Conservation (phyloP, 2,113 vertebrate species). For the Chaetops frenatus region DNA sequence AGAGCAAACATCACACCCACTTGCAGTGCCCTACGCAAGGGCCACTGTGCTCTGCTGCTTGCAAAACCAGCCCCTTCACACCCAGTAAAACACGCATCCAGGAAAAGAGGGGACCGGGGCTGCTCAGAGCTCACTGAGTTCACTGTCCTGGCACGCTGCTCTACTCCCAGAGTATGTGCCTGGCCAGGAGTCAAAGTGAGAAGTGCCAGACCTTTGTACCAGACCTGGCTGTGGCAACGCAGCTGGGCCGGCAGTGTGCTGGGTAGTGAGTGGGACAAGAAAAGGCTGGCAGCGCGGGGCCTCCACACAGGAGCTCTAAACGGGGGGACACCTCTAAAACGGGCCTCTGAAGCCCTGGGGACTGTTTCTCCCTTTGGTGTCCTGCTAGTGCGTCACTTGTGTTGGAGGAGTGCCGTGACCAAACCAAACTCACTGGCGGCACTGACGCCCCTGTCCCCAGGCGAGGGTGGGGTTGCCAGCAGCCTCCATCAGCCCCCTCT, state of each 20-base stretch:
- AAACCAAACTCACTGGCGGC: accelerated
- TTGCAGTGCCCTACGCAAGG: not conserved
- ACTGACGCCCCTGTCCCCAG: not conserved
- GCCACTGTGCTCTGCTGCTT: not conserved
- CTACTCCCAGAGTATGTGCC: accelerated
- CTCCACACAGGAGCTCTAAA: not conserved
- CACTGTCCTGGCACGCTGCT: not conserved
- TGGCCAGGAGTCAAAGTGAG: not conserved
- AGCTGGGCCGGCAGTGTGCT: not conserved
- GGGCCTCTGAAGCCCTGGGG: not conserved
- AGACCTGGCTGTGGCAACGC: accelerated
- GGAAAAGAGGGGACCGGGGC: not conserved
- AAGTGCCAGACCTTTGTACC: accelerated
- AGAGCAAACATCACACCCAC: not conserved
- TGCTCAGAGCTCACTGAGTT: not conserved
- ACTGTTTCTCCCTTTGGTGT: not conserved
- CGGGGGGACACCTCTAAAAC: not conserved
- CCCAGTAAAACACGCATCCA: not conserved
- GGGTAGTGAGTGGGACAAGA: not conserved
- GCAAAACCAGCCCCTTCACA: not conserved
- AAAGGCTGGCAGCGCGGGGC: not conserved
- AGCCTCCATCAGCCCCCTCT: not conserved
- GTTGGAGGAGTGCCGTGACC: accelerated
- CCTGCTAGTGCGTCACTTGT: not conserved
- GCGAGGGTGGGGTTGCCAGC: not conserved